Evolutionary conservation across 2,888 invertebrate genomes (phyloP).

Genomic region (Megamerina dolium): DNA sequence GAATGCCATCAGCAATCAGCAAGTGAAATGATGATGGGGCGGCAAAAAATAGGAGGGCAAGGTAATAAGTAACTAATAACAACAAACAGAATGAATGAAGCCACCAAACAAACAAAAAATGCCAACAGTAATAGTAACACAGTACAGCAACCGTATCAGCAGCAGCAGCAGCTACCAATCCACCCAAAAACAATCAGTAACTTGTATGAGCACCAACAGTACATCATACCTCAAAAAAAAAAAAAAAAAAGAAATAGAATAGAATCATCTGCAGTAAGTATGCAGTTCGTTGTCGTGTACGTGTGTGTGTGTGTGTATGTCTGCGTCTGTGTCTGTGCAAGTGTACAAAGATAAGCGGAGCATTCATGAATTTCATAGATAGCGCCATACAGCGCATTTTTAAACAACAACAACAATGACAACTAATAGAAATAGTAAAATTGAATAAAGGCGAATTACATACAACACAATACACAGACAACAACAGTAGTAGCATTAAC

Average conservation of each 20-base stretch:
- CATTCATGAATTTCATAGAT: conserved; percentile 46
- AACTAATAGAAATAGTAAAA: no score
- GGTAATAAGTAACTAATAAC: no score
- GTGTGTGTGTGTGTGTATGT: no score
- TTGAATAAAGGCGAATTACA: no score
- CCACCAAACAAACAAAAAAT: conserved; percentile 2
- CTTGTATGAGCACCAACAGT: no score
- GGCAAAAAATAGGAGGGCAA: conserved; percentile 1
- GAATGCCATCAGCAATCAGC: conserved; percentile 4
- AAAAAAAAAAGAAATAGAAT: no score
- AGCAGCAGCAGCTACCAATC: conserved; percentile 15
- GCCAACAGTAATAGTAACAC: conserved; percentile 3
- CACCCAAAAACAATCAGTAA: no score
- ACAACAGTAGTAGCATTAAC: no score
- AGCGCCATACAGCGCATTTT: conserved; percentile 22
- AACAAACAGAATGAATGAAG: no score
- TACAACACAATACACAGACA: neutral
- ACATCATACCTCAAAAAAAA: no score
- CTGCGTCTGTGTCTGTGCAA: no score
- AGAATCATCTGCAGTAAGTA: conserved; percentile 42
- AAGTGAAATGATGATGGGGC: conserved; percentile 2
- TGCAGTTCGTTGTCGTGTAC: conserved; percentile 39
- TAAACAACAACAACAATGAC: no score
- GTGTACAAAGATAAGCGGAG: conserved; percentile 43
- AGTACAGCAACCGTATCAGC: conserved; percentile 15